These are phyloP conservation scores for Rhabdomys dilectus DNA, from an alignment of 2,113 vertebrate genomes.

Conservation along the genomic window DNA sequence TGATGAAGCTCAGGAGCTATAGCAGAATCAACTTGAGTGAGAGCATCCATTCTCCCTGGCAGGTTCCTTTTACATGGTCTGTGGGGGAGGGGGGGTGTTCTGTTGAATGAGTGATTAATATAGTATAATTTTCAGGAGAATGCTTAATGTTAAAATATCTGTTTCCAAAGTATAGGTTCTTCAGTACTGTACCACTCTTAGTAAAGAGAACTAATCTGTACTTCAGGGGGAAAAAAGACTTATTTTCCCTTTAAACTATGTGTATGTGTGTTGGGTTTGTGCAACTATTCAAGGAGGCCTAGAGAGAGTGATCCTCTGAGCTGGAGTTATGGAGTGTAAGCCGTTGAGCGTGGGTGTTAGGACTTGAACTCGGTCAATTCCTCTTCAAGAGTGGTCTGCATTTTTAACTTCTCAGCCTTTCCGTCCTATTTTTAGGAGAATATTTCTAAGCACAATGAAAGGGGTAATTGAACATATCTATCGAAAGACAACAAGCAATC, in stretches of 20 bases:
- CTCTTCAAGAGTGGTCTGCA: too few species aligned
- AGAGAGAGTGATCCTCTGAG: background rate
- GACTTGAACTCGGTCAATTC: background rate
- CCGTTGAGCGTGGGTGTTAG: background rate
- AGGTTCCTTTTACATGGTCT: background rate
- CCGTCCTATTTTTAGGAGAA: background rate
- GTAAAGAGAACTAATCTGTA: background rate
- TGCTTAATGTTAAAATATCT: background rate
- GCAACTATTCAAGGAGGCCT: too few species aligned
- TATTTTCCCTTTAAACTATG: background rate
- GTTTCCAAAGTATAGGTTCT: conserved; percentile 4
- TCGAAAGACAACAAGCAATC: background rate
- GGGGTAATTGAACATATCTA: background rate
- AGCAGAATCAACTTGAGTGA: background rate
- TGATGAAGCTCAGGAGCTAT: background rate
- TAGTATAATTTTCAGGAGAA: background rate
- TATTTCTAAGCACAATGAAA: background rate
- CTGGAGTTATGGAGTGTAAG: background rate
- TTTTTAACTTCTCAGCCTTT: background rate
- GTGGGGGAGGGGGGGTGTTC: background rate
- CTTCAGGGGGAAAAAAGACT: background rate
- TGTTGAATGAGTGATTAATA: background rate
- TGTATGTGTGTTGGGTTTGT: background rate
- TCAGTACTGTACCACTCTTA: background rate
- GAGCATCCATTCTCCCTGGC: background rate